Base-by-base conservation (phyloP, 2,113 vertebrate species). In the Esox niger region DNA sequence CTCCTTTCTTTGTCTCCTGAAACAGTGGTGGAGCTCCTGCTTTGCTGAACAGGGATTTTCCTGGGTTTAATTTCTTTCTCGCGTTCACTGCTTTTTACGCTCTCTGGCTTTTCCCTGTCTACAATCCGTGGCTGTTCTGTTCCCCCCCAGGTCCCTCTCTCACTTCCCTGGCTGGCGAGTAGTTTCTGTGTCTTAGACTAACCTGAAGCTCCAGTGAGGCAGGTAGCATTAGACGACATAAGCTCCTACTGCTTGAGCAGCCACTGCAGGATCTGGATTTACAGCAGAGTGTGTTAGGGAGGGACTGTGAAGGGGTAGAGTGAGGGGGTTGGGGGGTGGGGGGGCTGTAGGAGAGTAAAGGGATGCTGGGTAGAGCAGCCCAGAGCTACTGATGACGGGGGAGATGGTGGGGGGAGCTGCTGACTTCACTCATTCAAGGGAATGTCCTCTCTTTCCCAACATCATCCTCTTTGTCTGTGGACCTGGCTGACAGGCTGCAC, bases 381-480 rank as follows among this genome's bases (percentile, higher is more conserved):
- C 64, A 55, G 8, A 6, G 32, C 29, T 52, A 23, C 57, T 61
- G 62, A n/a, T 58, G 63, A 66, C 58, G 20, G 70, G 43, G 75
- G 33, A 64, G 56, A 49, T 38, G 17, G n/a, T n/a, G n/a, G n/a
- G n/a, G n/a, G 59, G 52, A 49, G 69, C n/a, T 76, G 73, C 76
- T 79, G 76, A 82, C 35, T 35, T 56, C 66, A 54, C 21, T 35
- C 68, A 58, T 62, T 63, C 64, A 65, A 55, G 61, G 57, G 10
- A 17, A 21, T 38, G 26, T 63, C 38, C 38, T 2, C 38, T 8
- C 17, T 56, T 32, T 71, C 8, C 9, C 3, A 4, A 6, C 25
- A 25, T 6, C 56, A 30, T 27, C 17, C 56, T 29, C 25, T 13
- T 29, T 27, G n/a, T n/a, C n/a, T n/a, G n/a, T n/a, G n/a, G n/a